phyloP scores from a whole-genome alignment of 2,113 vertebrate genomes.

The Noctilio leporinus region DNA sequence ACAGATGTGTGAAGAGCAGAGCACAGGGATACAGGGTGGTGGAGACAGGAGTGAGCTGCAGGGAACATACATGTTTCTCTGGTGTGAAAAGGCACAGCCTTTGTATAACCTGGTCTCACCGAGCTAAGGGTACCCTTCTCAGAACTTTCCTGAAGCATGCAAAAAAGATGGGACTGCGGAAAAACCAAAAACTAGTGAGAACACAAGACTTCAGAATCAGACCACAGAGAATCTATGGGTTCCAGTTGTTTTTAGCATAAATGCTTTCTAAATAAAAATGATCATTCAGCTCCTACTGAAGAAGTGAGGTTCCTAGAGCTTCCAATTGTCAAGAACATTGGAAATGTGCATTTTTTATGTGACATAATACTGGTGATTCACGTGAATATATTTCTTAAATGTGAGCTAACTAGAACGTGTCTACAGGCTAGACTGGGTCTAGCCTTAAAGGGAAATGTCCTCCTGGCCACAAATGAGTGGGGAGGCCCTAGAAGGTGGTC shows the following conservation, averaged over 20 bases:
- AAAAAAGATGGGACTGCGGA: neutral
- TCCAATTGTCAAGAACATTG: neutral
- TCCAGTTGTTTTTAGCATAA: neutral
- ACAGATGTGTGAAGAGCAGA: neutral
- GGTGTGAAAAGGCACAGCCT: neutral
- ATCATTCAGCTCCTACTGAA: neutral
- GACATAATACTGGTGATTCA: neutral
- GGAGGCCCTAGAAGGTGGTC: neutral
- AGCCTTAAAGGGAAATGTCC: neutral
- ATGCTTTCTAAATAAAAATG: neutral
- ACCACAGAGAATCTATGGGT: neutral
- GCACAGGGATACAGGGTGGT: neutral
- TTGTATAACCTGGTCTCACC: neutral
- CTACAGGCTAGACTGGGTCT: neutral
- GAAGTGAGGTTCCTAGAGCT: neutral
- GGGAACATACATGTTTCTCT: neutral
- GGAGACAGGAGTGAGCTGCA: neutral
- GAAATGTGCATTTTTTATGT: neutral
- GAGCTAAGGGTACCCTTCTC: neutral
- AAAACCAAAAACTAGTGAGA: neutral
- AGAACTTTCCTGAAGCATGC: neutral
- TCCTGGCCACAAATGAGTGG: neutral
- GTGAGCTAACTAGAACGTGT: neutral
- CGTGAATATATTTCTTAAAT: neutral
- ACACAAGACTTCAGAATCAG: neutral